Evolutionary conservation across 2,113 vertebrate species (phyloP).

Genomic region (Heliornis fulica): DNA sequence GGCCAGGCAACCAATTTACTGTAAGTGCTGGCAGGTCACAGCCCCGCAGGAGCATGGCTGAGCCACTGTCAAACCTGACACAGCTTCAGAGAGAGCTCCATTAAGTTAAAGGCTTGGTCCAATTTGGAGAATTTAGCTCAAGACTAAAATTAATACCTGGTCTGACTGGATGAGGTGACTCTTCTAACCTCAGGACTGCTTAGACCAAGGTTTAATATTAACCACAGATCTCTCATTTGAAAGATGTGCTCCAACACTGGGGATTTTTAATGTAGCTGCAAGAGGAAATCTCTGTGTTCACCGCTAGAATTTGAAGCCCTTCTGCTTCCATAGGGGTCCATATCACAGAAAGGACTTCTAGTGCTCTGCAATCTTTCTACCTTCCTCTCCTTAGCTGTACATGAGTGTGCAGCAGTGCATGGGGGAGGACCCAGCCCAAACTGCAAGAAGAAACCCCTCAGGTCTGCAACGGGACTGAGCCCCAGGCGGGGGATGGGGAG

Average conservation of each 20-base stretch:
- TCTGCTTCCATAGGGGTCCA: neutral
- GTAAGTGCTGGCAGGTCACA: neutral
- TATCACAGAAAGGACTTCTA: neutral
- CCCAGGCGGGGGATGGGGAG: accelerated
- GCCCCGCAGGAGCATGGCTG: accelerated
- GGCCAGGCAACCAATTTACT: neutral
- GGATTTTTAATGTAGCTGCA: neutral
- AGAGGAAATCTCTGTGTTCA: neutral
- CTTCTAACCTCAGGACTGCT: neutral
- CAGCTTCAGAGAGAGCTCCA: neutral
- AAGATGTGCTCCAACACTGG: neutral
- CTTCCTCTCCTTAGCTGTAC: neutral
- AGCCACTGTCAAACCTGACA: neutral
- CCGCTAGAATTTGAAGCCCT: neutral
- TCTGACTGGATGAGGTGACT: neutral
- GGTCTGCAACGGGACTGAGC: neutral
- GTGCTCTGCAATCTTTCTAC: neutral
- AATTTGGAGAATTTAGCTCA: neutral
- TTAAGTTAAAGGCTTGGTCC: neutral
- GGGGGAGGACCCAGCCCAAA: neutral
- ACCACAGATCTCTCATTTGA: neutral
- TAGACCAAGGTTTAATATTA: neutral
- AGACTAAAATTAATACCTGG: neutral
- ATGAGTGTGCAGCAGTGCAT: neutral
- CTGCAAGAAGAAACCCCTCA: neutral